Evolutionary conservation across 2,113 vertebrate species (phyloP), one percentile per base, ranked within the genome.

Genomic region (Xerus inauris): DNA sequence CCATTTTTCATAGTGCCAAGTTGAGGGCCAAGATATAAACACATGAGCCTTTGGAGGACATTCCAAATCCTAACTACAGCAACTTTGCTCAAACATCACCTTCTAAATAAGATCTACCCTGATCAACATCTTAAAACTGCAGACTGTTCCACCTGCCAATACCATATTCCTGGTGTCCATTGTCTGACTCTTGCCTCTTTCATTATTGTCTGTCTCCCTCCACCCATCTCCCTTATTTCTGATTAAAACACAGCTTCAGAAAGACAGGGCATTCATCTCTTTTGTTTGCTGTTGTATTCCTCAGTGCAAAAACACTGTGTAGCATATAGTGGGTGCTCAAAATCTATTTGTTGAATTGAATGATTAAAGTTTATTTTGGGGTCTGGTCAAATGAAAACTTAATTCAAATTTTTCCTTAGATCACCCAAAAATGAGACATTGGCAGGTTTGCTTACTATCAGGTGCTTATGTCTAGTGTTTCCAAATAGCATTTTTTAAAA

Each of bases 291-390:
- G 8, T 35, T 16, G 14, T 59, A 32, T 57, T 24, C 9, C 73
- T 69, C 38, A 22, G 42, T 35, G 12, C 72, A 69, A 38, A 14
- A 51, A 90, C 42, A 51, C 6, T 71, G 26, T 38, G 45, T 90
- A 72, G 3, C 35, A 57, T 16, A 24, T 20, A 79, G 35, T 30
- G 35, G 35, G 32, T 71, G 35, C 49, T 54, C 65, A 73, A 62
- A 89, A 77, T 76, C 14, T 75, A 79, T 54, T 75, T 83, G 42
- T 16, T 35, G 11, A 73, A 87, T n/a, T 76, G 13, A 42, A 40
- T 76, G 65, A 79, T 79, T 77, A 89, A 94, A 82, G 71, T 79
- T 47, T 19, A 84, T 38, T 85, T 94, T 77, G 67, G 85, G 45
- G 64, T 7, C 19, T 35, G 28, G 14, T 1, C 87, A 93, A 94